Percentiles rank a stretch among this genome's conserved stretches.
Conservation (phyloP, 2,113 vertebrate genomes). For the Peromyscus leucopus region DNA sequence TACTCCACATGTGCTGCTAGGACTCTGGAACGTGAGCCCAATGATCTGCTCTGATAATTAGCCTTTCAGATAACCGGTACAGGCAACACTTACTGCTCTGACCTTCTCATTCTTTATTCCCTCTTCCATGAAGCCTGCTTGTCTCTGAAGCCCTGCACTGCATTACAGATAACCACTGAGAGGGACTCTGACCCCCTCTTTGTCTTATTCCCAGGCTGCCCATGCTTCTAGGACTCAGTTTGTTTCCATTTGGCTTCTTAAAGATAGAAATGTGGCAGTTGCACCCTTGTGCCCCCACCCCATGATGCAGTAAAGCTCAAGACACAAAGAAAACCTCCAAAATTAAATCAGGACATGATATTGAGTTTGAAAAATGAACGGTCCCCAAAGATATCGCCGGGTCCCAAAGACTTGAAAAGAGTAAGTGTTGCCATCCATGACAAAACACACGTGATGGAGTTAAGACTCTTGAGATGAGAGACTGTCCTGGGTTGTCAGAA, state of each 20-base stretch:
- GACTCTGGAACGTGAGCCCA: neutral
- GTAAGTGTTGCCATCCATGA: neutral
- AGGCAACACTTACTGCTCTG: neutral
- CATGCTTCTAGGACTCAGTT: neutral
- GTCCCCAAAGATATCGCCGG: neutral
- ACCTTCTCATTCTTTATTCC: neutral
- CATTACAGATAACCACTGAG: neutral
- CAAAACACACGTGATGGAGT: neutral
- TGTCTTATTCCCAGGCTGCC: neutral
- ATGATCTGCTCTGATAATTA: neutral
- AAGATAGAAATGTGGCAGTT: neutral
- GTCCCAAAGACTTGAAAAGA: neutral
- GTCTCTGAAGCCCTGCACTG: neutral
- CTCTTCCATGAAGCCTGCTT: neutral
- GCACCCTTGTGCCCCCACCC: neutral
- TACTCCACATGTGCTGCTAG: neutral
- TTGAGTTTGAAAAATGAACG: neutral
- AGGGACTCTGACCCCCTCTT: neutral
- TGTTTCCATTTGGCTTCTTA: neutral
- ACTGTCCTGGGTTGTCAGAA: neutral
- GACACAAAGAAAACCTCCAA: neutral
- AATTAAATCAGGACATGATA: neutral
- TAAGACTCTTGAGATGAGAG: neutral
- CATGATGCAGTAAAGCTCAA: neutral
- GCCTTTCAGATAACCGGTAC: neutral